These are phyloP conservation scores for Zaprionus vittiger DNA, from an alignment of 1,140 invertebrate genomes.

Conservation along the genomic window DNA sequence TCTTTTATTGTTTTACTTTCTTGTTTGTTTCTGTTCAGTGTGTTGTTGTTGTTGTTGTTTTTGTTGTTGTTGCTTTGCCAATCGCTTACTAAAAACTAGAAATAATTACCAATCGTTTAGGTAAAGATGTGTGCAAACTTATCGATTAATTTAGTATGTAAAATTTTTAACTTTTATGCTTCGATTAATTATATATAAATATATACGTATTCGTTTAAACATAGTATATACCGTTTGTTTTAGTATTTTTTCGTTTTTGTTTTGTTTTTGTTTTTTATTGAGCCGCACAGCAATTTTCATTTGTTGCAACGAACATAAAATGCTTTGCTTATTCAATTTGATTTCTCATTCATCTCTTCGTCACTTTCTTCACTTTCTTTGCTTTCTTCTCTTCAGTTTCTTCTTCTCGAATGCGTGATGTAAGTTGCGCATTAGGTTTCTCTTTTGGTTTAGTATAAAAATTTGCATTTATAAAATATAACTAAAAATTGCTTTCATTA, in stretches of 20 bases:
- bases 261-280: conserved; percentile 66
- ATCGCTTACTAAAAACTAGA: conserved; percentile 69
- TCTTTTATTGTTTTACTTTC: conserved; percentile 4
- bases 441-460: conserved; percentile 53
- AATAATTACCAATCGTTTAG: conserved; percentile 81
- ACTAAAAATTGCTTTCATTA: conserved; percentile 67
- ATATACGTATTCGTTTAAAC: conserved; percentile 26
- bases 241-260: conserved; percentile 35
- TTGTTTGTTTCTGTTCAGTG: conserved; percentile 19
- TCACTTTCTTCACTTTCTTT: background rate
- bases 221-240: conserved; percentile 16
- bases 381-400: background rate
- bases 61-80: conserved; percentile 36
- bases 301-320: conserved; percentile 71
- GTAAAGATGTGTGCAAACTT: conserved; percentile 82
- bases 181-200: conserved; percentile 32
- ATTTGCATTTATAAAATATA: conserved; percentile 58
- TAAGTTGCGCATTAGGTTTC: conserved; percentile 23
- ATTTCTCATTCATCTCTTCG: conserved; percentile 35
- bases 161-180: conserved; percentile 61
- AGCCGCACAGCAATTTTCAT: conserved; percentile 81
- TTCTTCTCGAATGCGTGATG: conserved; percentile 28
- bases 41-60: background rate
- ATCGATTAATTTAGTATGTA: conserved; percentile 62
- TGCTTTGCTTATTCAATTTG: conserved; percentile 70